phyloP scores from a whole-genome alignment of 2,113 vertebrate genomes.

The Gadus chalcogrammus region DNA sequence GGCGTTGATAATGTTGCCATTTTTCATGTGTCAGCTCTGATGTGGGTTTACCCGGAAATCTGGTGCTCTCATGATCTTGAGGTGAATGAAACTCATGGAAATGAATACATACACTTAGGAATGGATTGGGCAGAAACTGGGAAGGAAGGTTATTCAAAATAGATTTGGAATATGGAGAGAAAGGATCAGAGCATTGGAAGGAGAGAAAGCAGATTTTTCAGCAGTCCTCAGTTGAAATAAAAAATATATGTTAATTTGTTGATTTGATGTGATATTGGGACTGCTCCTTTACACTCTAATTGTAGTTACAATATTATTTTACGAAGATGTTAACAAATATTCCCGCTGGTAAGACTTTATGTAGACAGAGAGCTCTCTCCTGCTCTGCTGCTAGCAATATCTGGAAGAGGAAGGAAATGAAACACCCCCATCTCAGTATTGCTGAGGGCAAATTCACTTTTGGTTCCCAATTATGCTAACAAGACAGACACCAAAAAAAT shows the following conservation, averaged over 20 bases:
- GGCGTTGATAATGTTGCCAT: slow-evolving; percentile 93
- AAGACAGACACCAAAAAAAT: slow-evolving; percentile 47
- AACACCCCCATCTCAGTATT: slow-evolving; percentile 56
- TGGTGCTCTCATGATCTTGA: slow-evolving; percentile 63
- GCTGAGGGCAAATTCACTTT: slow-evolving; percentile 68
- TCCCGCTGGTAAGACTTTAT: slow-evolving; percentile 55
- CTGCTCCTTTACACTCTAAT: too few relatives aligned
- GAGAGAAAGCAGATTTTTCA: background rate
- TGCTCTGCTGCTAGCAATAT: slow-evolving; percentile 50
- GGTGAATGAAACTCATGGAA: slow-evolving; percentile 30
- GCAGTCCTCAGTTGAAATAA: background rate
- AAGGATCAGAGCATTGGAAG: background rate
- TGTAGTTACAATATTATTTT: slow-evolving; percentile 1
- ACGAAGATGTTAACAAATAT: slow-evolving; percentile 65
- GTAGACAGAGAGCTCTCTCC: slow-evolving; percentile 36
- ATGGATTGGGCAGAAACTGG: slow-evolving; percentile 24
- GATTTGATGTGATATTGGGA: too few relatives aligned
- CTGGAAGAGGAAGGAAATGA: slow-evolving; percentile 64
- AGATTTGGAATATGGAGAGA: slow-evolving; percentile 13
- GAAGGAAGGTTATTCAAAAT: slow-evolving; percentile 21
- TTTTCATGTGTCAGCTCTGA: slow-evolving; percentile 95
- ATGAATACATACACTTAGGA: slow-evolving; percentile 20
- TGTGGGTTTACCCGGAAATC: slow-evolving; percentile 79
- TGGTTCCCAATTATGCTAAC: slow-evolving; percentile 71
- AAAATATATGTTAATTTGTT: too few relatives aligned